Percentiles rank a stretch among this genome's conserved stretches.
These are phyloP conservation scores for Pseudochirops corinnae DNA, from an alignment of 2,797 vertebrate genomes.

Conservation along the genomic window DNA sequence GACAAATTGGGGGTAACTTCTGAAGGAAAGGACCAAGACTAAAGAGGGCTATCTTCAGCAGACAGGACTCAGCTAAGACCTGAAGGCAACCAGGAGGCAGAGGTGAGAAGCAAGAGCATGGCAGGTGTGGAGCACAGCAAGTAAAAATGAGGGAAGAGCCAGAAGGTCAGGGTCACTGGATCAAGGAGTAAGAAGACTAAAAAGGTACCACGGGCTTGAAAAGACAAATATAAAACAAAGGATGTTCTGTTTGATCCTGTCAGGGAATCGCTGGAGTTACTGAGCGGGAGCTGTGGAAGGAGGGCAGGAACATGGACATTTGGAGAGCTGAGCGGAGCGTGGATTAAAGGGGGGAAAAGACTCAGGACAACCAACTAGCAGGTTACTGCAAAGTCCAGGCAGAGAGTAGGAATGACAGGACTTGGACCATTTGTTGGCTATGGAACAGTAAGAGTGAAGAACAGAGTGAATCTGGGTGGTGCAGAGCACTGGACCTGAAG, in stretches of 20 bases:
- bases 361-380: neutral
- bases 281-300: neutral
- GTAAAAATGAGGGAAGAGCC: neutral
- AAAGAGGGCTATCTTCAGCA: neutral
- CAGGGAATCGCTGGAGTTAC: neutral
- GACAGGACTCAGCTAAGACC: neutral
- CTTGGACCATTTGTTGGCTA: too few relatives aligned
- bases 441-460: neutral
- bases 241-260: too few relatives aligned
- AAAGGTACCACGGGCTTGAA: neutral
- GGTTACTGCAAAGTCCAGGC: neutral
- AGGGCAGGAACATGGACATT: neutral
- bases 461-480: neutral
- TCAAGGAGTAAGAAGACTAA: neutral
- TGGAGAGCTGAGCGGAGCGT: neutral
- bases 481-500: neutral
- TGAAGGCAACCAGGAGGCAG: neutral
- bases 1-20: too few relatives aligned
- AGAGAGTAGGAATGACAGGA: neutral
- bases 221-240: neutral
- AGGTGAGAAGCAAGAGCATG: neutral
- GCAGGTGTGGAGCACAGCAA: neutral
- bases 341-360: neutral
- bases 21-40: neutral
- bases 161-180: neutral